Conservation (phyloP, 1,140 invertebrate genomes). For the Lamellibrachia luymesi region DNA sequence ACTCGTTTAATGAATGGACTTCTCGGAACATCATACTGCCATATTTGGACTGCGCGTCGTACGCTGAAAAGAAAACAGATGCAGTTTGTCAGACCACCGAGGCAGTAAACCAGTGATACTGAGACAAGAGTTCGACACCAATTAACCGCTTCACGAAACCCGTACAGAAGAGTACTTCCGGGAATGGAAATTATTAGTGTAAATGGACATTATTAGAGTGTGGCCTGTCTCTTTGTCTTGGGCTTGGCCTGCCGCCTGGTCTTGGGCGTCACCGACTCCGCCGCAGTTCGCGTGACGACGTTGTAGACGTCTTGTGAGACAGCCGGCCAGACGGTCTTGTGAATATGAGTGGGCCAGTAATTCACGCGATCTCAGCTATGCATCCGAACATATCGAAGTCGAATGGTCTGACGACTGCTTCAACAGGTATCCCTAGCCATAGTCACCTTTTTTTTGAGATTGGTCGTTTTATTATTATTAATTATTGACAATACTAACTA, state of each 20-base stretch:
- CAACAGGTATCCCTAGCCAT: background rate
- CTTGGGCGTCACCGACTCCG: background rate
- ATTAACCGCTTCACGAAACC: background rate
- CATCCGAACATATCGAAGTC: constrained; percentile 4
- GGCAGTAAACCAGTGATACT: background rate
- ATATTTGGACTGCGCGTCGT: background rate
- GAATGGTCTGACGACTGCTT: background rate
- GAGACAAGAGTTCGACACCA: background rate
- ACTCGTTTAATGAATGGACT: constrained; percentile 83
- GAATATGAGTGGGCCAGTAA: background rate
- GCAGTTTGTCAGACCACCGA: background rate
- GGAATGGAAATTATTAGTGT: background rate
- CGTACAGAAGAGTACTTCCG: background rate
- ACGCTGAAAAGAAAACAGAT: background rate
- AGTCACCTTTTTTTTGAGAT: background rate
- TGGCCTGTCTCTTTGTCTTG: background rate
- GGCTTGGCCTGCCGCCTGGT: too few species aligned
- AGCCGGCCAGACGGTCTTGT: background rate
- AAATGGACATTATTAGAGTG: background rate
- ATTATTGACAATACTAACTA: background rate
- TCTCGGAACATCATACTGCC: background rate
- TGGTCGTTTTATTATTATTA: background rate
- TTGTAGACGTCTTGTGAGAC: background rate
- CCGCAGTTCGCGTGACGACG: background rate
- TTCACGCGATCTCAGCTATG: background rate